Evolutionary conservation across 53 echinoderm and acorn worm species (phyloP).

Genomic region (Apostichopus leukothele): DNA sequence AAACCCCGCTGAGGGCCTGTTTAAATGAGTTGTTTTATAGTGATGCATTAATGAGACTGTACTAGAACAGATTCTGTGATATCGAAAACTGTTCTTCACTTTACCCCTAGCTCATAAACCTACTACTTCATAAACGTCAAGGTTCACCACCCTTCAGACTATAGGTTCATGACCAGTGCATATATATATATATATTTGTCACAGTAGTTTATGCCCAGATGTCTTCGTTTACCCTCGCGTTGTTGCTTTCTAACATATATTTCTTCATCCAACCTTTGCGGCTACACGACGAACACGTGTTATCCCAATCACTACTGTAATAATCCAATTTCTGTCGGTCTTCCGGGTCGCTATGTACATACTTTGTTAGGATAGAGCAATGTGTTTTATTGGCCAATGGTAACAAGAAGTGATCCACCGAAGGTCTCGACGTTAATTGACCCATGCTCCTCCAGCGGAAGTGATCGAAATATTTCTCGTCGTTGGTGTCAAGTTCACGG

Average conservation of each 20-base stretch:
- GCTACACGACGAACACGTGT: constrained; percentile 28
- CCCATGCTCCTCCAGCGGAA: constrained; percentile 46
- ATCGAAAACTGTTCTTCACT: too few relatives aligned
- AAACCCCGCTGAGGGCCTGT: too few relatives aligned
- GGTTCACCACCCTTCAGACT: too few relatives aligned
- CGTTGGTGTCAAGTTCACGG: constrained; percentile 20
- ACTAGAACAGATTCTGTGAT: too few relatives aligned
- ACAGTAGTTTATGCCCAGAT: constrained; percentile 15
- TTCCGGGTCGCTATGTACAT: constrained; percentile 2
- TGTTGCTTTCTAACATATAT: constrained; percentile 14
- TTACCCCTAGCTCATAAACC: too few relatives aligned
- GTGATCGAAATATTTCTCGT: constrained; percentile 12
- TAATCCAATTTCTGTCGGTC: constrained; percentile 1
- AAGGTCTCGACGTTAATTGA: constrained; percentile 11
- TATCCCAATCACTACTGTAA: constrained; percentile 24
- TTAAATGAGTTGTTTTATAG: too few relatives aligned
- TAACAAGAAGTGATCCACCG: constrained; percentile 23
- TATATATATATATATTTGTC: not conserved
- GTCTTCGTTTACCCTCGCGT: constrained; percentile 8
- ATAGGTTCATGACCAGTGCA: too few relatives aligned
- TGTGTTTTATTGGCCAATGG: constrained; percentile 26
- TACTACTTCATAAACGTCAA: too few relatives aligned
- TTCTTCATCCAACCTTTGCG: constrained; percentile 3
- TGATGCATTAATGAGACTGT: too few relatives aligned
- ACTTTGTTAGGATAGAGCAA: constrained; percentile 20